These are phyloP conservation scores for Fabriciana adippe DNA, from an alignment of 2,888 invertebrate genomes.

Conservation along the genomic window DNA sequence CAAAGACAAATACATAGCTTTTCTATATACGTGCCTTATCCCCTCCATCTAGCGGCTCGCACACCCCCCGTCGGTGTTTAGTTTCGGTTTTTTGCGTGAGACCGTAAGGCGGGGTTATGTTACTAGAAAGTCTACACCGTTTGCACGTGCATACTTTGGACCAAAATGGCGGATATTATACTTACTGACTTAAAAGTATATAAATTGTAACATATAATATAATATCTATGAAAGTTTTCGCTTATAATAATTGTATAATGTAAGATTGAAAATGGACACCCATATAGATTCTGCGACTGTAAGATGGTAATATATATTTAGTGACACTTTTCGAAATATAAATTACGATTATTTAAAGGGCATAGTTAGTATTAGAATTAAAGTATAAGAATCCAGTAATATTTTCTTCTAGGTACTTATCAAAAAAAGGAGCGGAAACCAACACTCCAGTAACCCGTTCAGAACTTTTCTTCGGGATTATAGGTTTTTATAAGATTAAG, in stretches of 20 bases:
- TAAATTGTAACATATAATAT: no score
- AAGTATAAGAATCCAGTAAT: conserved; percentile 5
- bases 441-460: conserved; percentile 64
- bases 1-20: conserved; percentile 16
- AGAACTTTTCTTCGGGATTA: conserved; percentile 62
- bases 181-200: conserved; percentile 16
- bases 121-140: conserved; percentile 75
- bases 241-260: no score
- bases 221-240: no score
- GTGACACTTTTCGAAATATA: no score
- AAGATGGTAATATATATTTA: no score
- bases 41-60: conserved; percentile 49
- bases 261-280: no score
- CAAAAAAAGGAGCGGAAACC: conserved; percentile 63
- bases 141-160: conserved; percentile 67
- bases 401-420: conserved; percentile 20
- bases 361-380: background rate
- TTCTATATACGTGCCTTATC: conserved; percentile 32
- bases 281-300: no score
- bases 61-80: conserved; percentile 58
- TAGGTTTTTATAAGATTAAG: conserved; percentile 57
- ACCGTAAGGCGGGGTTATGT: conserved; percentile 71
- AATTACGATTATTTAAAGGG: no score
- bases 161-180: conserved; percentile 52
- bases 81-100: conserved; percentile 69